A percentile compares a stretch with the other conserved stretches of the same genome.
These are phyloP conservation scores for Vulpes ferrilata DNA, from an alignment of 2,113 vertebrate species.

Conservation along the genomic window DNA sequence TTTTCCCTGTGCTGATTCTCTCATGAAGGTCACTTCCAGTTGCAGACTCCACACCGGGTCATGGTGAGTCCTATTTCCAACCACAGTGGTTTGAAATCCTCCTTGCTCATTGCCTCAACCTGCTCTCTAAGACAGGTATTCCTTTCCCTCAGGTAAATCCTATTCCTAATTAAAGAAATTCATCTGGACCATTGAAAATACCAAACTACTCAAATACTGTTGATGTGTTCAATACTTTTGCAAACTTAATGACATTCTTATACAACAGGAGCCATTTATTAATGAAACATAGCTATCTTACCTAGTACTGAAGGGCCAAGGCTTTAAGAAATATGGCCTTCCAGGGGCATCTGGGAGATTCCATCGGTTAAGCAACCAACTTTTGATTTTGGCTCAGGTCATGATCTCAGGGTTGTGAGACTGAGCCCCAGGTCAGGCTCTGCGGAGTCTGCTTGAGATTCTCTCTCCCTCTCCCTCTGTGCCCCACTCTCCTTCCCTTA, in stretches of 20 bases:
- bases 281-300: neutral
- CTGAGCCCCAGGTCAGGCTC: neutral
- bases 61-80: neutral
- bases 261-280: neutral
- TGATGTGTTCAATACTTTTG: neutral
- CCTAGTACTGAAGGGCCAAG: neutral
- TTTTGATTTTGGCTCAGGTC: neutral
- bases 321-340: slow-evolving; percentile 40
- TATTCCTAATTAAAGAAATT: slow-evolving; percentile 45
- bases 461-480: neutral
- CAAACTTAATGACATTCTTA: neutral
- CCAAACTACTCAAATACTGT: slow-evolving; percentile 8
- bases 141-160: neutral
- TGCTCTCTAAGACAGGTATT: neutral
- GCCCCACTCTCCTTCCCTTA: neutral
- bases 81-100: neutral
- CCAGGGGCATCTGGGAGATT: neutral
- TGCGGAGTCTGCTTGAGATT: neutral
- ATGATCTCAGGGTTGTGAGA: neutral
- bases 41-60: neutral
- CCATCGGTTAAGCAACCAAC: neutral
- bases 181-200: neutral
- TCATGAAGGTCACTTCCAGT: slow-evolving; percentile 16
- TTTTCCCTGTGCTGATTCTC: neutral
- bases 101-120: neutral